These are phyloP conservation scores for Clarias platycephalus DNA, from an alignment of 2,797 vertebrate species.

Conservation along the genomic window DNA sequence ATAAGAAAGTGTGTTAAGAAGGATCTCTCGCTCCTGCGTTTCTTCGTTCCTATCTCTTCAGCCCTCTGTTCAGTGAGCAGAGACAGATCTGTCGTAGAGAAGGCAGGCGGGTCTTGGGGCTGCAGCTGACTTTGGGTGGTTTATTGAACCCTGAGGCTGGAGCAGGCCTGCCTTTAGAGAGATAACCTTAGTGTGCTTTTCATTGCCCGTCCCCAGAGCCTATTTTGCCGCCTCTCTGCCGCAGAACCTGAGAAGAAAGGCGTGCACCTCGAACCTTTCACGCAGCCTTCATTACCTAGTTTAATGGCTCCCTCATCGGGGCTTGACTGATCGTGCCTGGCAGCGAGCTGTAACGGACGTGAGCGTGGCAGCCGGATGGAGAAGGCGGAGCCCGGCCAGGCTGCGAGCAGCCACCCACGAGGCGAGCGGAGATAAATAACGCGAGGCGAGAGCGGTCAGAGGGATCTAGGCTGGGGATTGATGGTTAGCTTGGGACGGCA, in stretches of 20 bases:
- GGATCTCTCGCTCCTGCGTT: conserved; percentile 19
- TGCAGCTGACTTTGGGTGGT: conserved; percentile 52
- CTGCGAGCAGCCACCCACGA: conserved; percentile 39
- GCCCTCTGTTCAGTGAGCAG: conserved; percentile 33
- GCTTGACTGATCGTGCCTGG: conserved; percentile 59
- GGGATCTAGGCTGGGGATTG: conserved; percentile 45
- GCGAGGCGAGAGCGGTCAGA: conserved; percentile 32
- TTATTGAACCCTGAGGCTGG: conserved; percentile 55
- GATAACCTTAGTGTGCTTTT: conserved; percentile 56
- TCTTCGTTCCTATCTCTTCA: conserved; percentile 23
- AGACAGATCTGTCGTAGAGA: conserved; percentile 51
- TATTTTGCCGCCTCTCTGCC: conserved; percentile 29
- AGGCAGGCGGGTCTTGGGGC: conserved; percentile 46
- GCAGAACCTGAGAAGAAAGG: conserved; percentile 33
- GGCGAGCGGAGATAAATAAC: conserved; percentile 47
- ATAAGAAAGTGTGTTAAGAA: neutral
- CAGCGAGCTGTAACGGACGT: conserved; percentile 35
- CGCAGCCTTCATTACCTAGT: conserved; percentile 51
- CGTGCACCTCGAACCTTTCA: conserved; percentile 43
- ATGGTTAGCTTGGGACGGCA: conserved; percentile 48
- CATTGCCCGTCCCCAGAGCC: conserved; percentile 51
- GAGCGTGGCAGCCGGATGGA: conserved; percentile 38
- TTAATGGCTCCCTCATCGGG: conserved; percentile 55
- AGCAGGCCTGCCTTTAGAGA: conserved; percentile 52
- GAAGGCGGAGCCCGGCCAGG: conserved; percentile 45